Evolutionary conservation across 2,113 vertebrate genomes (phyloP), one percentile per base, ranked within the genome.

Genomic region (Merops nubicus): DNA sequence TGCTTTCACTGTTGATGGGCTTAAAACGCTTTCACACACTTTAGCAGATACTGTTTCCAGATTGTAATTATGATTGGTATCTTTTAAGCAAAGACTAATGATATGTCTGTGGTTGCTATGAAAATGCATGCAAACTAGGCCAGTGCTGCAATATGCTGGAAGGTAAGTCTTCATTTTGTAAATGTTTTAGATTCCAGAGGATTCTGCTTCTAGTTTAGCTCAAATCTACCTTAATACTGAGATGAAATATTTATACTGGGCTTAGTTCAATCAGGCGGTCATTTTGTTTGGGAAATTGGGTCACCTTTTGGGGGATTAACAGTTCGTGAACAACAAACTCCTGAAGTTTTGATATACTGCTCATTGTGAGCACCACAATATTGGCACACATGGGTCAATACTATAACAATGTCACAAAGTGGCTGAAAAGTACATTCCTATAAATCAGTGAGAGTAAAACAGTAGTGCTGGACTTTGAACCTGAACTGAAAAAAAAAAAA

Each of bases 41-140:
- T 95, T 36, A 88, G 48, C 68, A 90, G 76, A 50, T 79, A 72
- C 25, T 69, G 8, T 84, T 95, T 88, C 77, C 80, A 85, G 50
- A 34, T 74, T 56, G 19, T 53, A 89, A 97, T 91, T 93, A 69
- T 85, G 62, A 74, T 8, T 67, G 29, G 80, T 91, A 40, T 19
- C 4, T 88, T 83, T 88, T 77, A 87, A 85, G 25, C 47, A 79
- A 60, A 21, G 8, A 47, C 21, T 85, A 85, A 70, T 33, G 38
- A 51, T 86, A 77, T 60, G 23, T 22, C 29, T 53, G 23, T 69
- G 33, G 33, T 45, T 84, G 31, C 38, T 73, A 43, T 33, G 56
- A 91, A 95, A 95, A 86, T 53, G 14, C 56, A 54, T 33, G 33
- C 33, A 64, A 89, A 91, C 26, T 88, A 38, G 85, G 92, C 93